phyloP scores from a whole-genome alignment of 2,797 vertebrate species.

The Nyctibius grandis region DNA sequence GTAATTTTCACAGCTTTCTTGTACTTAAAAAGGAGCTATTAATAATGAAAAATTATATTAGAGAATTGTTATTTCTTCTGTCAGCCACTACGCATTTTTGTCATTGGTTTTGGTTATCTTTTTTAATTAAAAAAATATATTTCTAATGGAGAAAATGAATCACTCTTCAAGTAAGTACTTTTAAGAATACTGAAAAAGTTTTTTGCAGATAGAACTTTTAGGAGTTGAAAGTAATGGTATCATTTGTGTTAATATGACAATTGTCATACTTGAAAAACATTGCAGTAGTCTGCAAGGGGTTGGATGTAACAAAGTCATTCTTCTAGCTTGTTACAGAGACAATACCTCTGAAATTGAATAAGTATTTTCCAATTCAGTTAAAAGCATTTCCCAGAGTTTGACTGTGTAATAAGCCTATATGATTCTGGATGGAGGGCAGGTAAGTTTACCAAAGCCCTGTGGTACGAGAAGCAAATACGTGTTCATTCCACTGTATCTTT shows the following conservation, averaged over 20 bases:
- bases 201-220: background rate
- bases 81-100: background rate
- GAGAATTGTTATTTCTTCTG: background rate
- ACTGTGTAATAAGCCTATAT: background rate
- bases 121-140: background rate
- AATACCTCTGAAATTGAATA: background rate
- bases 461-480: rapidly evolving
- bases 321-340: background rate
- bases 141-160: background rate
- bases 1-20: slow-evolving; percentile 18
- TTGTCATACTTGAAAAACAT: background rate
- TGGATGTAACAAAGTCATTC: background rate
- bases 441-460: background rate
- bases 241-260: background rate
- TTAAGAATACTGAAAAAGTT: background rate
- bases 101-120: background rate
- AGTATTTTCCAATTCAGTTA: background rate
- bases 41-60: background rate
- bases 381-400: background rate
- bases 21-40: background rate
- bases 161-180: background rate
- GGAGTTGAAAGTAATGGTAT: background rate
- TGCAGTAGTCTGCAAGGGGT: background rate
- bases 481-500: background rate
- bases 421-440: background rate